Evolutionary conservation across 2,113 vertebrate species (phyloP).

Genomic region (Circaetus gallicus): DNA sequence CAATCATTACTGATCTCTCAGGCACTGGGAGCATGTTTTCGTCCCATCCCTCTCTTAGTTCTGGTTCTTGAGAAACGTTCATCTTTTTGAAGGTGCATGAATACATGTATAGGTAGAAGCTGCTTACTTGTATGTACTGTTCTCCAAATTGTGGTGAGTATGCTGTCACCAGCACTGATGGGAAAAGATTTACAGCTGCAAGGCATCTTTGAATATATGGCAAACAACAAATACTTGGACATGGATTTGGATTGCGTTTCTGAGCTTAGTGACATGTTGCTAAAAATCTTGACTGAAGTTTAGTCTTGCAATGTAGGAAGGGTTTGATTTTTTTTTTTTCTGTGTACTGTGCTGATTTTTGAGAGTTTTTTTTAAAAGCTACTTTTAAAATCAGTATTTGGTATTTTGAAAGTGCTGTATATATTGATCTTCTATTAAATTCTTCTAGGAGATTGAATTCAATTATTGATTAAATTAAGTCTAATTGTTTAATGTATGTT

Average conservation of each 20-base stretch:
- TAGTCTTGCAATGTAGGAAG: not conserved
- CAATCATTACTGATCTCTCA: not conserved
- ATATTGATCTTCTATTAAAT: not conserved
- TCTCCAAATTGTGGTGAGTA: not conserved
- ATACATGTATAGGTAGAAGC: not conserved
- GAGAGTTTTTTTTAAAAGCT: not conserved
- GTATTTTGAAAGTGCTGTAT: not conserved
- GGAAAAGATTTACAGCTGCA: not conserved
- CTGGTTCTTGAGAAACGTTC: not conserved
- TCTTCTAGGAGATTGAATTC: not conserved
- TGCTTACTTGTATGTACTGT: not conserved
- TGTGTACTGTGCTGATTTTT: not conserved
- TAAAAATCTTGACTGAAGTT: not conserved
- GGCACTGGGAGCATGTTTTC: not conserved
- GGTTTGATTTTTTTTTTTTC: not conserved
- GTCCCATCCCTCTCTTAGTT: not conserved
- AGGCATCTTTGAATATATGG: not conserved
- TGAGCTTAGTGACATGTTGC: not conserved
- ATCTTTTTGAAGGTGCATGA: not conserved
- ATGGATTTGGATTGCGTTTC: not conserved
- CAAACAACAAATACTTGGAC: not conserved
- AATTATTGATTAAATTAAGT: not conserved
- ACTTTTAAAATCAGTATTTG: not conserved
- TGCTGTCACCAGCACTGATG: rapidly evolving
- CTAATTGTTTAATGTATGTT: not conserved